Evolutionary conservation across 1,140 invertebrate genomes (phyloP), one percentile per base, ranked within the genome.

Genomic region (Dysdera silvatica): DNA sequence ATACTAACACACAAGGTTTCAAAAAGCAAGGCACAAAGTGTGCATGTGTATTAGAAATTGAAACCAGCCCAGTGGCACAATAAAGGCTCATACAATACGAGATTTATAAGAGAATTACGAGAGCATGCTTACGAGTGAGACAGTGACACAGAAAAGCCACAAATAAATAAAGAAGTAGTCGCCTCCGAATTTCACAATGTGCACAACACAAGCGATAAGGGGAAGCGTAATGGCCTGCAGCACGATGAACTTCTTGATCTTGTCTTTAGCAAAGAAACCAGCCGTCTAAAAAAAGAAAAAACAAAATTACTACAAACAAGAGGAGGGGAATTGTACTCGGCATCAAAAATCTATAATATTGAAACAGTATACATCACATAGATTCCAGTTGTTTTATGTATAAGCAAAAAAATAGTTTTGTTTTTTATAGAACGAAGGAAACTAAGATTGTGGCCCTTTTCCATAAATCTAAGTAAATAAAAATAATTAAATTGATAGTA

Each of bases 211-310:
- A 45, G 87, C 84, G 3, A 87, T 80, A 31, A 99, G 83, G 51
- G 93, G 93, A 41, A 89, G 72, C 23, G 83, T 81, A 1, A 99
- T 82, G 0, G 86, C 74, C 73, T 92, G 82, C 14, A 80, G 81
- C 0, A 99, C 82, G 16, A 89, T 60, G 70, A 95, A 87, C 53
- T 88, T 87, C 74, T 97, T 95, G 0, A 94, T 69, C 72, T 88
- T 87, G 79, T 99, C 97, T 79, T 91, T 95, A n/a, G 91, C 75
- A 76, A 92, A 99, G 74, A 99, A 98, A 60, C 80, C 78, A 8
- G 84, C 74, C 14, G 91, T 98, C 83, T 98, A 84, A 57, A 73
- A 70, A 66, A 59, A 65, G 43, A 64, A 76, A 76, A 69, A 66
- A 70, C 62, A 49, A 41, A 45, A 61, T 49, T n/a, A 35, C 18